A percentile compares a stretch with the other conserved stretches of the same genome.
Evolutionary conservation across 2,797 vertebrate species (phyloP).

Genomic region (Tamandua tetradactyla): DNA sequence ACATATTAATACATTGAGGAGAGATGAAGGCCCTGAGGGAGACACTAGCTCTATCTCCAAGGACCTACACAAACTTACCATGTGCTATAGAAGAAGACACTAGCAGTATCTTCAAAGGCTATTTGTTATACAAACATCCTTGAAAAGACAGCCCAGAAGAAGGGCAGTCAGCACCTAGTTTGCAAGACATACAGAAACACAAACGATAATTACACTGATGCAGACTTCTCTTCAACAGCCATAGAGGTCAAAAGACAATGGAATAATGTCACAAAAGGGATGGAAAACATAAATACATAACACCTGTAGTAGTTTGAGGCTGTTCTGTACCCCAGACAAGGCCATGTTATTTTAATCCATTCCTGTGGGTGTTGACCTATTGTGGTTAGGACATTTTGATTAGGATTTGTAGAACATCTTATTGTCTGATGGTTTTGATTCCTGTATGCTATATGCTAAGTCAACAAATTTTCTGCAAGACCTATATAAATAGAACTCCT

Average conservation of each 20-base stretch:
- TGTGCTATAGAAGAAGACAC: neutral
- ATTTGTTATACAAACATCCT: neutral
- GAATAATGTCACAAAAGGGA: neutral
- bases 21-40: neutral
- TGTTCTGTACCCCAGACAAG: too few relatives aligned
- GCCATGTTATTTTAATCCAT: too few relatives aligned
- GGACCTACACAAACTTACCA: neutral
- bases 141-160: neutral
- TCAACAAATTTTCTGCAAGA: too few relatives aligned
- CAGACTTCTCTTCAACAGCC: neutral
- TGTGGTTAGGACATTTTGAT: too few relatives aligned
- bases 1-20: neutral
- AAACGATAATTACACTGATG: neutral
- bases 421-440: too few relatives aligned
- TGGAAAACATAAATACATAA: neutral
- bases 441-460: too few relatives aligned
- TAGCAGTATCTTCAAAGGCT: neutral
- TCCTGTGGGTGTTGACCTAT: too few relatives aligned
- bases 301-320: too few relatives aligned
- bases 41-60: neutral
- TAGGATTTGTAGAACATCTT: too few relatives aligned
- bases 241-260: neutral
- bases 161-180: neutral
- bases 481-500: too few relatives aligned
- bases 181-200: neutral